Percentiles rank a stretch among this genome's conserved stretches.
phyloP scores from a whole-genome alignment of 2,113 vertebrate species.

The Equus przewalskii region DNA sequence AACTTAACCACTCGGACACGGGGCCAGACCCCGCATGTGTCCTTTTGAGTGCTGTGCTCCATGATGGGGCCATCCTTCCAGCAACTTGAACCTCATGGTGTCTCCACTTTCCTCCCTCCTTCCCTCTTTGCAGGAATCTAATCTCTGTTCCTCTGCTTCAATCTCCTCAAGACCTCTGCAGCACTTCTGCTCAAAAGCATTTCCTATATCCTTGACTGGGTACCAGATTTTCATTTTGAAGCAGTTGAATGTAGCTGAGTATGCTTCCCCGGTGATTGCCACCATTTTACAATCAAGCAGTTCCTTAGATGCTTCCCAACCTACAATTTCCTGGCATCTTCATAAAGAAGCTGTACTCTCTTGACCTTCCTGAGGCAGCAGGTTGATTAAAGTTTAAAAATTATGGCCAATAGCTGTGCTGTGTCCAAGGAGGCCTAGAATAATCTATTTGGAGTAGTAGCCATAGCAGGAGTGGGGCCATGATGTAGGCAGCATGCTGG shows the following conservation, averaged over 20 bases:
- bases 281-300: not conserved
- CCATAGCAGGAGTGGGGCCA: not conserved
- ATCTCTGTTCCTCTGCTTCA: not conserved
- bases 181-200: not conserved
- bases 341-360: not conserved
- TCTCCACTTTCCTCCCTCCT: not conserved
- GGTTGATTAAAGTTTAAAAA: not conserved
- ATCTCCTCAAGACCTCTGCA: not conserved
- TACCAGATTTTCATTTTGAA: not conserved
- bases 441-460: not conserved
- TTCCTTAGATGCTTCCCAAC: not conserved
- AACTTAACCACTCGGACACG: too few species aligned
- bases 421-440: not conserved
- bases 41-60: not conserved
- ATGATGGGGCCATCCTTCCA: not conserved
- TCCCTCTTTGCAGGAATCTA: not conserved
- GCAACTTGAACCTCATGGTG: not conserved
- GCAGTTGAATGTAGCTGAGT: not conserved
- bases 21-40: too few species aligned
- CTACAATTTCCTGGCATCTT: not conserved
- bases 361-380: not conserved
- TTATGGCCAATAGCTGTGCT: not conserved
- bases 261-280: not conserved
- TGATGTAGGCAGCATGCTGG: not conserved
- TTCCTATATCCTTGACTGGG: not conserved